These are phyloP conservation scores for Lacerta bilineata DNA, from an alignment of 2,797 vertebrate species.

Conservation along the genomic window DNA sequence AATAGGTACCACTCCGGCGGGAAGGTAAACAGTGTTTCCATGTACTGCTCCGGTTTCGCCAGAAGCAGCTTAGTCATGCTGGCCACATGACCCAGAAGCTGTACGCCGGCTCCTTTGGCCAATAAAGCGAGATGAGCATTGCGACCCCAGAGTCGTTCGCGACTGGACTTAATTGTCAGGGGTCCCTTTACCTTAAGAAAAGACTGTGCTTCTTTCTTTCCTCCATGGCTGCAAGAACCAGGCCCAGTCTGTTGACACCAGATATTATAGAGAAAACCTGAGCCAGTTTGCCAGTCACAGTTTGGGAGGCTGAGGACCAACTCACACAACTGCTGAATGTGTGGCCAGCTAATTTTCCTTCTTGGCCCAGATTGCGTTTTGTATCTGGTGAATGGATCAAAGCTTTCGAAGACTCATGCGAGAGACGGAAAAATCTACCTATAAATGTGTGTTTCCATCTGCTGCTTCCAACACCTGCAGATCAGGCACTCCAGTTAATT, in stretches of 20 bases:
- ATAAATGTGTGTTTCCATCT: background rate
- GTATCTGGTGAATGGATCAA: constrained; percentile 3
- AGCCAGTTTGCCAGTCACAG: background rate
- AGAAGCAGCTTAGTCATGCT: no score
- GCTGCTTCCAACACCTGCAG: background rate
- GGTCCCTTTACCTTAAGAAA: no score
- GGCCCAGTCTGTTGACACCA: background rate
- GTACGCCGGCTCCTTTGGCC: no score
- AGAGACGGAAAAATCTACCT: background rate
- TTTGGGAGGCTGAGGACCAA: constrained; percentile 6
- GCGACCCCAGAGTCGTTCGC: no score
- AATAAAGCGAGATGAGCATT: no score
- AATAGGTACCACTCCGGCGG: no score
- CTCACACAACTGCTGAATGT: background rate
- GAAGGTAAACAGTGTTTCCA: no score
- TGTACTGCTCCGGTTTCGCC: no score
- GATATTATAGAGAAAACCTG: background rate
- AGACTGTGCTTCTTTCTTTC: background rate
- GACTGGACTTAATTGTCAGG: no score
- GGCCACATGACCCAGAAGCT: no score
- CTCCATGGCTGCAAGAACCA: background rate
- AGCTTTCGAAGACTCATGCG: background rate
- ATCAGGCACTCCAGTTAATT: background rate
- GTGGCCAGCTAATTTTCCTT: background rate
- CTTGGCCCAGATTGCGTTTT: background rate